A percentile compares a stretch with the other conserved stretches of the same genome.
Evolutionary conservation across 2,797 vertebrate genomes (phyloP).

Genomic region (Glossophaga mutica): DNA sequence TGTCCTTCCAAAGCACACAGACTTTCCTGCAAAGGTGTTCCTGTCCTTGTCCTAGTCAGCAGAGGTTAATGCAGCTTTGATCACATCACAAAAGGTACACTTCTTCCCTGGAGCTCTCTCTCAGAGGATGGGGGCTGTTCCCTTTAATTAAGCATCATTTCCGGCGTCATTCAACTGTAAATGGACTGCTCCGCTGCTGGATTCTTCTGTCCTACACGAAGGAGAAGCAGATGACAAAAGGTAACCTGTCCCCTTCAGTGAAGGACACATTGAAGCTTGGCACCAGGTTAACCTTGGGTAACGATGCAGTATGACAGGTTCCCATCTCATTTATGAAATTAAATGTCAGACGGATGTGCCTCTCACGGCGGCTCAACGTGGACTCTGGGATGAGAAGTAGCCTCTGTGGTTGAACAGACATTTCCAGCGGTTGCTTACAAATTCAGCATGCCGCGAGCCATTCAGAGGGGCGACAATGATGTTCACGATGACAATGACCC

Average conservation of each 20-base stretch:
- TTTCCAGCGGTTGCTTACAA: background rate
- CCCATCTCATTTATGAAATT: background rate
- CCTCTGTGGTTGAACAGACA: background rate
- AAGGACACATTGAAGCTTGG: too few relatives aligned
- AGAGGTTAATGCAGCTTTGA: background rate
- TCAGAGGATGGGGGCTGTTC: accelerated
- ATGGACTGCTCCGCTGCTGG: accelerated
- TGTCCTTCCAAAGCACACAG: accelerated
- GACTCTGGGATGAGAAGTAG: background rate
- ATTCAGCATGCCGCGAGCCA: background rate
- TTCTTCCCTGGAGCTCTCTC: background rate
- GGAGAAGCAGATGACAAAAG: too few relatives aligned
- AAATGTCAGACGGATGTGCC: background rate
- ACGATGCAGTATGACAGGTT: accelerated
- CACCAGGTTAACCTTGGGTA: background rate
- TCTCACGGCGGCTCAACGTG: accelerated
- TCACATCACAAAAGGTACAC: accelerated
- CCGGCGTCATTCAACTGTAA: background rate
- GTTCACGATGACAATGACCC: background rate
- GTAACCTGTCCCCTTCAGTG: background rate
- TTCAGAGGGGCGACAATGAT: background rate
- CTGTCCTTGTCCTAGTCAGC: accelerated
- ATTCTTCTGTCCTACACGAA: background rate
- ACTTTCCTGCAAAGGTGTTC: accelerated
- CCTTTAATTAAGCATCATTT: accelerated